Base-by-base conservation (phyloP, 2,113 vertebrate genomes). In the Chlamydotis undulata region DNA sequence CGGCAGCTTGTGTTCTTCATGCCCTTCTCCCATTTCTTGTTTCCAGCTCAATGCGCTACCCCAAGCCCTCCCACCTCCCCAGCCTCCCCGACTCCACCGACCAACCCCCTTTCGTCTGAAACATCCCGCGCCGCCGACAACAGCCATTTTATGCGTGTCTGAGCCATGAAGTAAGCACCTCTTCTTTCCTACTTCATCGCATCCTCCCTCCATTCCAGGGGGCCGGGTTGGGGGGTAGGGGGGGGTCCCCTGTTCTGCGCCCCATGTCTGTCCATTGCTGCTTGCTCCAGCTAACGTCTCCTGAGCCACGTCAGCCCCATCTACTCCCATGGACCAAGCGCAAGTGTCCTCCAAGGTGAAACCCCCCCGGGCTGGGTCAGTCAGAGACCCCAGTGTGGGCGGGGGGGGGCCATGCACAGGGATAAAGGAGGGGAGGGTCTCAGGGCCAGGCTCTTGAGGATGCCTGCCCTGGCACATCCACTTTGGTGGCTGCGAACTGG, bases 121-220 rank as follows among this genome's bases (percentile, higher is more conserved):
- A 61, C 97, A 88, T 92, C 98, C 75, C 97, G 97, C 90, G 97
- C 96, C 95, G 95, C 98, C 97, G 98, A 98, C 97, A 98, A 96
- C 96, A 98, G 98, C 98, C 98, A 98, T 97, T 98, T 98, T 98
- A 99, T 99, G 99, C 99, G 98, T 98, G 99, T 99, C 98, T 99
- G 98, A 99, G 97, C 97, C 96, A 69, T 96, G 98, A 99, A 98
- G 99, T 99, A 98, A 99, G 99, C 96, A 98, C 91, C 78, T 94
- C 97, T 98, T 97, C 94, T 94, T 95, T 96, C 93, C 77, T 98
- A 86, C 92, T 52, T 89, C 95, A 86, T 95, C 93, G 86, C 94
- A 65, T 79, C 83, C 59, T 64, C 52, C 56, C 55, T 85, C 65
- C 78, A 76, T 68, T 49, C 63, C 1, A 1, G n/a, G 75, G 47